Conservation (phyloP, 1,140 invertebrate species). For the Drosophila triauraria region DNA sequence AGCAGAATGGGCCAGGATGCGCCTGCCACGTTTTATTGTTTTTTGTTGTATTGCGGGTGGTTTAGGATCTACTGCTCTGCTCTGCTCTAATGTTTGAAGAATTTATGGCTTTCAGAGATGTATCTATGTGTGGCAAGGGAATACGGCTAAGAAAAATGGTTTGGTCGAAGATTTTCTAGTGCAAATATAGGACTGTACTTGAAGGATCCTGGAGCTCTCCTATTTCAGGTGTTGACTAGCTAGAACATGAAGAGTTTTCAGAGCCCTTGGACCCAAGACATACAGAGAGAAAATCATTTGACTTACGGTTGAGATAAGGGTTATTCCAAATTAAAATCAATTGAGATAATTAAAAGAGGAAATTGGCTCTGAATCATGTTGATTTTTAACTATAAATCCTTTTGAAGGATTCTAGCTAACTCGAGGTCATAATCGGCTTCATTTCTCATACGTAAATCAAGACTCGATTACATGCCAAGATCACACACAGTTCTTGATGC, state of each 20-base stretch:
- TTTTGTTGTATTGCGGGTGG: slow-evolving; percentile 79
- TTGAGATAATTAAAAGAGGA: neutral
- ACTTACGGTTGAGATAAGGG: neutral
- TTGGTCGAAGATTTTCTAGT: neutral
- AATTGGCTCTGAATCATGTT: neutral
- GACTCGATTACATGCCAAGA: no score
- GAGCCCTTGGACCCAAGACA: no score
- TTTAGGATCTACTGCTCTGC: slow-evolving; percentile 64
- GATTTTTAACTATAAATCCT: neutral
- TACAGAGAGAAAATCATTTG: neutral
- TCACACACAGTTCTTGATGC: no score
- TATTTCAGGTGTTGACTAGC: slow-evolving; percentile 58
- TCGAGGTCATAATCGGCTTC: no score
- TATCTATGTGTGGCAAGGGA: slow-evolving; percentile 71
- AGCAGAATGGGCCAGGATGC: slow-evolving; percentile 49
- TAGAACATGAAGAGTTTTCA: slow-evolving; percentile 20
- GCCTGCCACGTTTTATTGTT: slow-evolving; percentile 78
- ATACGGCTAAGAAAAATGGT: slow-evolving; percentile 21
- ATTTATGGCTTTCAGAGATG: slow-evolving; percentile 84
- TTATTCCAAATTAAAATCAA: neutral
- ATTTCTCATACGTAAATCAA: no score
- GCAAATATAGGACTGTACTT: slow-evolving; percentile 33
- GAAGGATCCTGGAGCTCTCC: neutral
- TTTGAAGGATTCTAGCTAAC: no score
- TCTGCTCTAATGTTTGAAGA: slow-evolving; percentile 76